These are phyloP conservation scores for Typhlichthys subterraneus DNA, from an alignment of 2,797 vertebrate species.

Conservation along the genomic window DNA sequence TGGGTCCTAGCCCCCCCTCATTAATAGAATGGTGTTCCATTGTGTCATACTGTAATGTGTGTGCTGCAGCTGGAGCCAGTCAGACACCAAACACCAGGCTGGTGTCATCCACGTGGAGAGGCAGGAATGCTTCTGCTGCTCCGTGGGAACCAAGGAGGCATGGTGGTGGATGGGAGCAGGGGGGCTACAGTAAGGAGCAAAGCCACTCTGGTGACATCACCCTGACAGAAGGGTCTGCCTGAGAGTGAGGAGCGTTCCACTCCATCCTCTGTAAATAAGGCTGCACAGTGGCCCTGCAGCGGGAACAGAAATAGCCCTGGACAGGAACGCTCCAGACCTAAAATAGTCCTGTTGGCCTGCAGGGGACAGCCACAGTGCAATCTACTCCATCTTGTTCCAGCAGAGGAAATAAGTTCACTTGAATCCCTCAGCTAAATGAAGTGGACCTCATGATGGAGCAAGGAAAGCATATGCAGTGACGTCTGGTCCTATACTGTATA, in stretches of 20 bases:
- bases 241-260: conserved; percentile 58
- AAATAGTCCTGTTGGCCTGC: conserved; percentile 45
- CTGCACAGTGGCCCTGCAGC: conserved; percentile 5
- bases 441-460: background rate
- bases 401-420: conserved; percentile 37
- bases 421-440: background rate
- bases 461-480: conserved; percentile 27
- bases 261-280: conserved; percentile 25
- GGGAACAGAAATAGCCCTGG: conserved; percentile 50
- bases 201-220: conserved; percentile 39
- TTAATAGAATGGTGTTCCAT: too few species aligned
- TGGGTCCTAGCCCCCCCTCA: too few species aligned
- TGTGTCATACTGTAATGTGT: too few species aligned
- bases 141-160: conserved; percentile 68
- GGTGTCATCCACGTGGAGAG: too few species aligned
- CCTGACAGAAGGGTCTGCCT: conserved; percentile 18
- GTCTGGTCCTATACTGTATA: conserved; percentile 44
- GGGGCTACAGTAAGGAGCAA: conserved; percentile 6
- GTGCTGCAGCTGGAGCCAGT: conserved; percentile 29
- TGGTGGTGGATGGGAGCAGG: conserved; percentile 42
- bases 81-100: background rate
- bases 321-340: conserved; percentile 36
- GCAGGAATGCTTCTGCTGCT: background rate
- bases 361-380: conserved; percentile 15
- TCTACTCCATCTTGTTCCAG: conserved; percentile 39